These are phyloP conservation scores for Nebria salina DNA, from an alignment of 2,888 invertebrate genomes.

Conservation along the genomic window DNA sequence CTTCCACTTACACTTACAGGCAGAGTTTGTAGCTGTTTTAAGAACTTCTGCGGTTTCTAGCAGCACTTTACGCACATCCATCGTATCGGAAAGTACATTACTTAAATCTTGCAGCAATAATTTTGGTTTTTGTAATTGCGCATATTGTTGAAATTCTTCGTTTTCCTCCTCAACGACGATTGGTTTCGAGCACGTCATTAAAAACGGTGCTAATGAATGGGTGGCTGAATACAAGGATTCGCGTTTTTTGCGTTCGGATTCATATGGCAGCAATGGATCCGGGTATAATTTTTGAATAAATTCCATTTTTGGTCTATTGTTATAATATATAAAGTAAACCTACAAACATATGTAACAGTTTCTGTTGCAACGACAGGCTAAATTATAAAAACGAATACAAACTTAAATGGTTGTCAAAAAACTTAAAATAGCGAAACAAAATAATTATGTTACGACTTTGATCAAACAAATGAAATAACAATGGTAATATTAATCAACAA, in stretches of 20 bases:
- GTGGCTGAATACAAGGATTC: conserved; percentile 62
- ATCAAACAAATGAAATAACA: neutral
- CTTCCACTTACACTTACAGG: conserved; percentile 59
- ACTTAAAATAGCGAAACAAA: neutral
- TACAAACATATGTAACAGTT: neutral
- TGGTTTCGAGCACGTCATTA: conserved; percentile 48
- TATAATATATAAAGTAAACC: neutral
- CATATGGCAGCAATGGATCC: conserved; percentile 23
- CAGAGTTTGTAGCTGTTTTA: conserved; percentile 67
- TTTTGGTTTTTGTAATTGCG: conserved; percentile 59
- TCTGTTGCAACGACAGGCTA: neutral
- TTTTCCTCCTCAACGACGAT: neutral
- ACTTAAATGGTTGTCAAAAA: neutral
- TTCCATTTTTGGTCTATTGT: neutral
- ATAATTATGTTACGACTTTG: neutral
- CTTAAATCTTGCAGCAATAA: conserved; percentile 58
- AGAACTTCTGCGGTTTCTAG: conserved; percentile 69
- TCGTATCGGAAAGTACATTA: conserved; percentile 66
- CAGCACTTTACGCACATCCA: conserved; percentile 67
- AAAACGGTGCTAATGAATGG: conserved; percentile 70
- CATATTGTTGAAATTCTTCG: conserved; percentile 48
- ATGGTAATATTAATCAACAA: neutral
- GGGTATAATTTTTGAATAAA: conserved; percentile 13
- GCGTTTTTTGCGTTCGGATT: conserved; percentile 23
- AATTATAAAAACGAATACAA: neutral